Evolutionary conservation across 1,140 invertebrate genomes (phyloP), one percentile per base, ranked within the genome.

Genomic region (Manduca sexta): DNA sequence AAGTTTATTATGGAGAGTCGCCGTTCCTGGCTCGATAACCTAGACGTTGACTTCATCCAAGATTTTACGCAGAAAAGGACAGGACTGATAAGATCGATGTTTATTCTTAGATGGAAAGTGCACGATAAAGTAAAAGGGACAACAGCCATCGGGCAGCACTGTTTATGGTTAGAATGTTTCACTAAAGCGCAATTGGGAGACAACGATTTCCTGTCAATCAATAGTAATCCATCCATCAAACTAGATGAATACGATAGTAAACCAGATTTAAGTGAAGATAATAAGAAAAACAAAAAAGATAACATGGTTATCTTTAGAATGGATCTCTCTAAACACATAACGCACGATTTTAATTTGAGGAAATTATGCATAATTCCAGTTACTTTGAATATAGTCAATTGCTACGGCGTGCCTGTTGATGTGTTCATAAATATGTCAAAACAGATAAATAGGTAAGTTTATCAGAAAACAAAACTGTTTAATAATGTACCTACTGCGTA

Each of bases 81-180:
- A 35, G 78, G 74, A 10, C 64, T 80, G 4, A 84, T 87, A 49
- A 70, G 78, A 45, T 86, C 84, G 1, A 87, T 86, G 60, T 74
- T 90, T 50, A 67, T 89, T 11, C 66, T 89, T 11, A 74, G 88
- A 62, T 90, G 89, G 89, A 87, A 82, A 53, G 87, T 84, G 4
- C 64, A 84, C 42, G 71, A 78, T 45, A 73, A 72, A 38, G 66
- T 72, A 1, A 78, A 61, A 41, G 75, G 72, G 13, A 69, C 71
- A 49, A 64, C 74, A 7, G 81, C 81, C 6, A 60, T 86, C 26
- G 89, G 89, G 0, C 89, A 89, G 53, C 87, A 86, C 45, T 83
- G 78, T 42, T 52, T 89, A n/a, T 86, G 80, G 74, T 45, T 87
- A 30, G 74, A 87, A 44, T 79, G 74, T 43, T 84, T 86, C 18